Evolutionary conservation across 30 jellyfish, hydroid and myxozoan species (phyloP).

Genomic region (Cassiopea xamachana): DNA sequence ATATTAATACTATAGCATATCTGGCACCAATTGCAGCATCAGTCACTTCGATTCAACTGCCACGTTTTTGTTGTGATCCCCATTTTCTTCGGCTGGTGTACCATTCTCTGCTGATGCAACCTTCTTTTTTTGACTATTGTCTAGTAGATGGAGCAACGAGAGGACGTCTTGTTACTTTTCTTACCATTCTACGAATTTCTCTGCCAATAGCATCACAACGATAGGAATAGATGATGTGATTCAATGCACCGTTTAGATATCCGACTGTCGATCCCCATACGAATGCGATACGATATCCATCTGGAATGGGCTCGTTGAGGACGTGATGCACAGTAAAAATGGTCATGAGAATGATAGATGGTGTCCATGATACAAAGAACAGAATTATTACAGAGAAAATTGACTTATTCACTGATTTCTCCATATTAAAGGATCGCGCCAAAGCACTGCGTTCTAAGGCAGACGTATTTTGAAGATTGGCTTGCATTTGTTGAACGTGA

Average conservation of each 20-base stretch:
- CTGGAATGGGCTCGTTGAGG: neutral
- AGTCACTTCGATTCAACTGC: too few relatives aligned
- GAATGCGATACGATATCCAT: slow-evolving; percentile 48
- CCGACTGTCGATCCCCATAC: slow-evolving; percentile 46
- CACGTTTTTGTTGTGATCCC: too few relatives aligned
- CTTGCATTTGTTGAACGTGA: slow-evolving; percentile 33
- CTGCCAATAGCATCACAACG: slow-evolving; percentile 66
- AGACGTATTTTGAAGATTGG: neutral
- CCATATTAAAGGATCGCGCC: neutral
- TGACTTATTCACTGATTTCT: slow-evolving; percentile 54
- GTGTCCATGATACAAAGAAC: slow-evolving; percentile 67
- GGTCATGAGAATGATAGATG: slow-evolving; percentile 52
- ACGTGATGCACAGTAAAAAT: slow-evolving; percentile 8
- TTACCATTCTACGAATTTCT: slow-evolving; percentile 20
- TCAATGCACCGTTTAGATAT: slow-evolving; percentile 73
- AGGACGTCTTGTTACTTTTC: neutral
- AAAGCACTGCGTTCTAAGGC: neutral
- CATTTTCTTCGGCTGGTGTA: too few relatives aligned
- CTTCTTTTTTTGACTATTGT: neutral
- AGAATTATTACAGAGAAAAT: slow-evolving; percentile 24
- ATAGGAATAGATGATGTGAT: slow-evolving; percentile 57
- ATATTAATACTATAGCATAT: too few relatives aligned
- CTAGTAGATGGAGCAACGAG: neutral
- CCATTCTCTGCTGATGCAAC: too few relatives aligned
- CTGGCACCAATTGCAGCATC: too few relatives aligned